A percentile compares a stretch with the other conserved stretches of the same genome.
These are phyloP conservation scores for Drosophila quasianomalipes DNA, from an alignment of 2,888 invertebrate genomes.

Conservation along the genomic window DNA sequence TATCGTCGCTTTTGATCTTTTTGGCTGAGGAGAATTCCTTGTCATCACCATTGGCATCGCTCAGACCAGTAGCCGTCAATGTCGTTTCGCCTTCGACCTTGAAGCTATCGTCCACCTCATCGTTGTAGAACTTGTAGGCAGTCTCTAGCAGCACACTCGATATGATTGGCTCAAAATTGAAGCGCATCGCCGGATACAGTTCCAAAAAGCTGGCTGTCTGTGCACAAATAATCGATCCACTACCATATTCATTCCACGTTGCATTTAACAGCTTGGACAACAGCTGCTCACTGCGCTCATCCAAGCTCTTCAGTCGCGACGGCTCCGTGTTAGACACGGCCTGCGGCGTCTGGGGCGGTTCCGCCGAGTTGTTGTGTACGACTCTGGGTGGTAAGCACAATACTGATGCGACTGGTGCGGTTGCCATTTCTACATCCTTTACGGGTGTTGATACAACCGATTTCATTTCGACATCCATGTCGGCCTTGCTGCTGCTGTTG, in stretches of 20 bases:
- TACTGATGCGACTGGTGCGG: conserved; percentile 60
- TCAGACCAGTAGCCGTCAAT: conserved; percentile 6
- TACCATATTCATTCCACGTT: conserved; percentile 89
- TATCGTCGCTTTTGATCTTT: conserved; percentile 86
- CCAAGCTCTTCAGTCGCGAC: conserved; percentile 65
- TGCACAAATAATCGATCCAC: conserved; percentile 87
- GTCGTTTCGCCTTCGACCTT: conserved; percentile 19
- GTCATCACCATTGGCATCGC: conserved; percentile 39
- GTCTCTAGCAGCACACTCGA: conserved; percentile 87
- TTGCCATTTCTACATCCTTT: conserved; percentile 86
- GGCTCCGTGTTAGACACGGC: conserved; percentile 1
- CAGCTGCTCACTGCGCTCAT: conserved; percentile 86
- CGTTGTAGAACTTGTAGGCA: conserved; percentile 85
- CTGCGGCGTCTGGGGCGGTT: background rate
- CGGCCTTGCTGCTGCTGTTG: conserved; percentile 43
- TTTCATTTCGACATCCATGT: conserved; percentile 83
- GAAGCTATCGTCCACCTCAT: conserved; percentile 64
- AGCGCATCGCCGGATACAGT: conserved; percentile 86
- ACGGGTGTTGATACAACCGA: conserved; percentile 69
- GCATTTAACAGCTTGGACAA: conserved; percentile 90
- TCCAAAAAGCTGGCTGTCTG: conserved; percentile 87
- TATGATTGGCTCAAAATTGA: conserved; percentile 86
- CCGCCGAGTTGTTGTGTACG: background rate
- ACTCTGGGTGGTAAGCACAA: background rate
- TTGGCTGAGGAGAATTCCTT: conserved; percentile 85